Base-by-base conservation (phyloP, 92 coral and sea anemone genomes). In the Muricea muricata region DNA sequence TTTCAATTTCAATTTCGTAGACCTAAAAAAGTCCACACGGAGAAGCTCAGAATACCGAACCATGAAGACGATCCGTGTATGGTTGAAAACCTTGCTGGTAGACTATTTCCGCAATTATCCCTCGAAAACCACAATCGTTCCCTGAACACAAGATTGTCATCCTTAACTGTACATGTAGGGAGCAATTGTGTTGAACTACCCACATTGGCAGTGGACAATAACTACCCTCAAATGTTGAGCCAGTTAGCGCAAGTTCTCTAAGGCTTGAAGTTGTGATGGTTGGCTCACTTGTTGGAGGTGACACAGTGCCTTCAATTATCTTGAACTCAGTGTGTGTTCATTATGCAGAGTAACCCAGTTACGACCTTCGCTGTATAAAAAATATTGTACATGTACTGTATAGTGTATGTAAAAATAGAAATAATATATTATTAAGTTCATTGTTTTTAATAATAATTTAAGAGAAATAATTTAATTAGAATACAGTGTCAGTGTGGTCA, bases 1-100 rank as follows among this genome's bases (percentile, higher is more conserved):
- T 32, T 18, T 26, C 4, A 34, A 31, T 40, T 37, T 55, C 79
- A 54, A 23, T 30, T 42, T 86, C 83, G 17, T 70, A 96, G 99
- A 86, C 99, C 99, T 41, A 93, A 93, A 83, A 89, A 94, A 87
- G 98, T 92, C 29, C 99, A 96, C 78, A 93, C 98, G 24, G 96
- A 96, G 75, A 89, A 94, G 42, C 85, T 94, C 10, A 92, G 87
- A 37, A 78, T 81, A 20, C 87, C 89, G 47, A 42, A 90, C 69
- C 84, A 94, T 21, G 99, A 96, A 74, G 99, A 96, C 77, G 99
- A 96, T 80, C 99, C 99, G 17, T 90, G 93, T 55, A 92, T 96
- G 99, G 90, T 93, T 73, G 78, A 85, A 45, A 94, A 94, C 65
- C 92, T 96, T 21, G 94, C 98, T 39, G 92, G 93, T 76, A 94